Evolutionary conservation across 1,140 invertebrate species (phyloP).

Genomic region (Luehdorfia chinensis): DNA sequence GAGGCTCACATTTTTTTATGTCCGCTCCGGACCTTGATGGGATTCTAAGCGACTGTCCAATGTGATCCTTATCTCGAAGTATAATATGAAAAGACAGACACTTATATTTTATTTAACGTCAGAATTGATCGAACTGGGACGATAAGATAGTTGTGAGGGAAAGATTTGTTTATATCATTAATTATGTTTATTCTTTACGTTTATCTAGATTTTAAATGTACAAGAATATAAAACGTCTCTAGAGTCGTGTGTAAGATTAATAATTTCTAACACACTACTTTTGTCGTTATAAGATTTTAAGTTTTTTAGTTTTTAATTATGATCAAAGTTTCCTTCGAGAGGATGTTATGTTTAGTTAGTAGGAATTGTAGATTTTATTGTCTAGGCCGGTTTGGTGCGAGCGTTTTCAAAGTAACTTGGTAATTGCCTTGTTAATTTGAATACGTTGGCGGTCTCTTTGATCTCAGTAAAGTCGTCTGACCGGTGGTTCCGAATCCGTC

Average conservation of each 20-base stretch:
- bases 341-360: slow-evolving; percentile 31
- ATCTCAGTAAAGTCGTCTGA: slow-evolving; percentile 50
- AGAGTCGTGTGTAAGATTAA: too few relatives aligned
- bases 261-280: too few relatives aligned
- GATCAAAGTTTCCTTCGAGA: too few relatives aligned
- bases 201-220: slow-evolving; percentile 28
- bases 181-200: slow-evolving; percentile 53
- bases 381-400: slow-evolving; percentile 36
- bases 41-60: slow-evolving; percentile 71
- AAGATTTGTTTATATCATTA: slow-evolving; percentile 71
- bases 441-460: slow-evolving; percentile 56
- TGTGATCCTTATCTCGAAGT: slow-evolving; percentile 65
- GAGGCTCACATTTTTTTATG: slow-evolving; percentile 61
- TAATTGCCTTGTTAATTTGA: slow-evolving; percentile 72
- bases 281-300: too few relatives aligned
- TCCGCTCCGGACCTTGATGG: slow-evolving; percentile 54
- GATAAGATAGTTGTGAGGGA: slow-evolving; percentile 54
- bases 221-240: slow-evolving; percentile 10
- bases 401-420: slow-evolving; percentile 56
- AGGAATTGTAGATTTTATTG: slow-evolving; percentile 50
- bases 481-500: slow-evolving; percentile 52
- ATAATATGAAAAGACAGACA: slow-evolving; percentile 74
- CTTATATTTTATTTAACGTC: slow-evolving; percentile 76
- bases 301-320: too few relatives aligned
- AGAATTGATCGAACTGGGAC: slow-evolving; percentile 63